Evolutionary conservation across 2,797 vertebrate genomes (phyloP).

Genomic region (Hydrophis major): DNA sequence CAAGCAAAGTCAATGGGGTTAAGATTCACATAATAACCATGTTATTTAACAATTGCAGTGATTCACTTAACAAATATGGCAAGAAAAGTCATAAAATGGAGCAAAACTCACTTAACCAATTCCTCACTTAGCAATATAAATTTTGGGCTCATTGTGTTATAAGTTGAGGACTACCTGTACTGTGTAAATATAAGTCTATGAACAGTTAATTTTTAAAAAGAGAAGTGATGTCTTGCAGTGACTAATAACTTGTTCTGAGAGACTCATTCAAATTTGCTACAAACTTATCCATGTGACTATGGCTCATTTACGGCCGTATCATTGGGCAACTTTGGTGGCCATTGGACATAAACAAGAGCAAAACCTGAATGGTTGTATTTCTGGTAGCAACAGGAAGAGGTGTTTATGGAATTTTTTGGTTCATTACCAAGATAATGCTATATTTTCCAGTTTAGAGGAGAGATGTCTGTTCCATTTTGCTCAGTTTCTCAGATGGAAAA

Average conservation of each 20-base stretch:
- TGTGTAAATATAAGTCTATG: too few species aligned
- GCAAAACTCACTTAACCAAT: too few species aligned
- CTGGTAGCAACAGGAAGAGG: neutral
- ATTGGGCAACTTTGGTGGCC: neutral
- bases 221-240: neutral
- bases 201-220: neutral
- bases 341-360: neutral
- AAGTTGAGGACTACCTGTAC: too few species aligned
- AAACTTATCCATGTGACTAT: neutral
- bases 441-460: neutral
- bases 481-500: neutral
- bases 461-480: neutral
- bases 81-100: too few species aligned
- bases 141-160: too few species aligned
- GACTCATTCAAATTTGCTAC: neutral
- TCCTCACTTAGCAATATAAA: too few species aligned
- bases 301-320: neutral
- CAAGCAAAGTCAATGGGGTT: too few species aligned
- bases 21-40: too few species aligned
- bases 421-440: neutral
- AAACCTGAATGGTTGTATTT: neutral
- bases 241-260: neutral
- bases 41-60: too few species aligned
- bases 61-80: too few species aligned
- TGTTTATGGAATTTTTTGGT: neutral